Conservation (phyloP, 2,888 invertebrate genomes). For the Norana najaformis region DNA sequence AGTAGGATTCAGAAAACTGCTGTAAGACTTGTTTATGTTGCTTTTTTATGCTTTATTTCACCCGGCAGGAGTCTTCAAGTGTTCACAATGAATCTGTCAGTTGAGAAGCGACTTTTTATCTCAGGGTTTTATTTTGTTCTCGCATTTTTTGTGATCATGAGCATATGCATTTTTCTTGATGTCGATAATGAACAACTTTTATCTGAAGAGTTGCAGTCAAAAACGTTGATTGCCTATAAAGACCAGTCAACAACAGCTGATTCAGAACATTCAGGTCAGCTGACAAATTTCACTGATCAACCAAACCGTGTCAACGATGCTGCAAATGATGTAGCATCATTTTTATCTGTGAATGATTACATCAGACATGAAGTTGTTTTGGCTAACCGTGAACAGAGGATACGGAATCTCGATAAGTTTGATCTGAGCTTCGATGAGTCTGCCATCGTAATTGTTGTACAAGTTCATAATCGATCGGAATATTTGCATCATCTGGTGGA, state of each 20-base stretch:
- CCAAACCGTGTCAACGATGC: background rate
- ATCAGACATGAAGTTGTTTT: background rate
- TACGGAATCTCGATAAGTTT: constrained; percentile 43
- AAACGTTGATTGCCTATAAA: background rate
- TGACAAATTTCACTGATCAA: background rate
- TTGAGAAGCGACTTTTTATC: background rate
- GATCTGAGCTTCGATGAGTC: constrained; percentile 47
- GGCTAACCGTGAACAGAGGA: constrained; percentile 40
- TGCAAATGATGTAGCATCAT: background rate
- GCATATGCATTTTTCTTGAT: background rate
- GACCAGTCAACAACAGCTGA: background rate
- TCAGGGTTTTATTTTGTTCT: background rate
- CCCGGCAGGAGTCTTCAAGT: background rate
- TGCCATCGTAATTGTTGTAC: constrained; percentile 49
- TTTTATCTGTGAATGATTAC: background rate
- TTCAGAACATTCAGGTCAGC: background rate
- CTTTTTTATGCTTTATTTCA: background rate
- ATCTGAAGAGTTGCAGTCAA: background rate
- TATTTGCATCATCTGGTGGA: constrained; percentile 93
- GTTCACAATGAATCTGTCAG: background rate
- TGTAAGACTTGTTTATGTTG: background rate
- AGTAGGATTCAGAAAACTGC: background rate
- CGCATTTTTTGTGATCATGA: background rate
- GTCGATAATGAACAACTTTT: background rate
- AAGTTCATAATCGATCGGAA: constrained; percentile 91